Evolutionary conservation across 2,113 vertebrate genomes (phyloP).

Genomic region (Lampris incognitus): DNA sequence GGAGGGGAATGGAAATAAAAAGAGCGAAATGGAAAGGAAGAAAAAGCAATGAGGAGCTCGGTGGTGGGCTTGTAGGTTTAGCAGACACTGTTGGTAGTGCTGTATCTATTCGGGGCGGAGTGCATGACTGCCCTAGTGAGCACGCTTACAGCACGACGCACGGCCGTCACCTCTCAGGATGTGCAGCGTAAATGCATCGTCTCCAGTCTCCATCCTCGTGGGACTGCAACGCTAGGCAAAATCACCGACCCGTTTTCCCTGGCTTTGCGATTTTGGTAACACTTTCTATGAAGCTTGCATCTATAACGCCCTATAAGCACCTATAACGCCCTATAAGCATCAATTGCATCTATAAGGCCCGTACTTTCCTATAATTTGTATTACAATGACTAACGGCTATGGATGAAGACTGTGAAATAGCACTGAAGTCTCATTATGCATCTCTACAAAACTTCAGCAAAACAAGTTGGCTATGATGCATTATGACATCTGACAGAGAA

Average conservation of each 20-base stretch:
- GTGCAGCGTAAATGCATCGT: conserved; percentile 14
- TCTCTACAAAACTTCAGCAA: not conserved
- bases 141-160: conserved; percentile 11
- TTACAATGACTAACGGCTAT: too few species aligned
- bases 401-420: too few species aligned
- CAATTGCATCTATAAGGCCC: too few species aligned
- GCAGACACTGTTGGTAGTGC: conserved; percentile 4
- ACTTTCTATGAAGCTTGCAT: too few species aligned
- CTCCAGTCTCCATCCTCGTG: not conserved
- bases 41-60: conserved; percentile 1
- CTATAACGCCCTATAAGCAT: too few species aligned
- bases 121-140: conserved; percentile 5
- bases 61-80: conserved; percentile 3
- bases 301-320: too few species aligned
- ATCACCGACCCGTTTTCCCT: not conserved
- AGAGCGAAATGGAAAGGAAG: conserved; percentile 18
- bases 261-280: not conserved
- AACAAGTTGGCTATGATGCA: too few species aligned
- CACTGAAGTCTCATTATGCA: too few species aligned
- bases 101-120: conserved; percentile 8
- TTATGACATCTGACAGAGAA: too few species aligned
- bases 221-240: not conserved
- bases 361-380: too few species aligned
- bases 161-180: not conserved
- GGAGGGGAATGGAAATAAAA: conserved; percentile 27